Evolutionary conservation across 2,888 invertebrate genomes (phyloP), one percentile per base, ranked within the genome.

Genomic region (Antheraea yamamai): DNA sequence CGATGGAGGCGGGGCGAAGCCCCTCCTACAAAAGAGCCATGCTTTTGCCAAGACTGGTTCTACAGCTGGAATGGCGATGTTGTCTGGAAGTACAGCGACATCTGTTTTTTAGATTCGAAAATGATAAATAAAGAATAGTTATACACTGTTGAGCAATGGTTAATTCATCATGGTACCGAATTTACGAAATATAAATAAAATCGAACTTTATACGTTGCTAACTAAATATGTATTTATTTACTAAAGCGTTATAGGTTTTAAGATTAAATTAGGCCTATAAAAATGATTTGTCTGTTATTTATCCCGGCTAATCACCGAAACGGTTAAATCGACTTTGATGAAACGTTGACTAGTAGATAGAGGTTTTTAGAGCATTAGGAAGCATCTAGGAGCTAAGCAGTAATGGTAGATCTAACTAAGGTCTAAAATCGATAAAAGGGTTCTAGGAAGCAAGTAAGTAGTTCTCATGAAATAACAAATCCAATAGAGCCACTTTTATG

Each of bases 1-100:
- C 30, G 79, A 77, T 76, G 81, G 82, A 81, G 82, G 85, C 85
- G 81, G 77, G 77, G 79, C 80, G 79, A 76, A 81, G 83, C 79
- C 82, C 85, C 80, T 83, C 85, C 82, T 81, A 76, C 77, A 52
- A 70, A 35, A 70, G 70, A 70, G 70, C 75, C 74, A 76, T 75
- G 74, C 71, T 71, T 74, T 79, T 78, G 75, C 80, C 76, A 76
- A 79, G 78, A 82, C 84, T 81, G 81, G 82, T 82, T 78, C 30
- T 39, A 58, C 77, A 52, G 75, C 76, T 79, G 58, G 74, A 61
- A 75, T 75, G 61, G 74, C 74, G 47, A 72, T 47, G 61, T 72
- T 51, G 58, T 47, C 75, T 74, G 76, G 23, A 39, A 51, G 66
- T 61, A 55, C 71, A 76, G 73, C 78, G 80, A 76, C 79, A 78